Evolutionary conservation across 92 coral and sea anemone species (phyloP).

Genomic region (Zoanthus sociatus): DNA sequence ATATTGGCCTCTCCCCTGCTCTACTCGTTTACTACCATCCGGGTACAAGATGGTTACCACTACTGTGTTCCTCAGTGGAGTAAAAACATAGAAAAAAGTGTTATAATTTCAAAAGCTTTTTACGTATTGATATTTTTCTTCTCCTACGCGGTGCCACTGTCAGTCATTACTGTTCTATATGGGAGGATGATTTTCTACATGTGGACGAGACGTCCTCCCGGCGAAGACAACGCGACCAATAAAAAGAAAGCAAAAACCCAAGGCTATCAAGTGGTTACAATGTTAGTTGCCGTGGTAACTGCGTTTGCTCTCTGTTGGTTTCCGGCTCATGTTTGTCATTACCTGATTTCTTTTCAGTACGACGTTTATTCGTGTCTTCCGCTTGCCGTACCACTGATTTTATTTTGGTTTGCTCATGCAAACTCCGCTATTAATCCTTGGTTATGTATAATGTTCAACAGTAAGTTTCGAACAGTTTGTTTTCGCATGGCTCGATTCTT

Average conservation of each 20-base stretch:
- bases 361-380: constrained; percentile 42
- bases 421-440: constrained; percentile 46
- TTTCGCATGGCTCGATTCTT: neutral
- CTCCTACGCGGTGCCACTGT: constrained; percentile 9
- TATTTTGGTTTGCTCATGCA: constrained; percentile 46
- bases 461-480: constrained; percentile 22
- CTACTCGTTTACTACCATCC: constrained; percentile 3
- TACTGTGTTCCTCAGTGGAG: constrained; percentile 35
- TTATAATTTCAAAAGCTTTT: neutral
- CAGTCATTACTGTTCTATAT: constrained; percentile 16
- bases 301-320: constrained; percentile 40
- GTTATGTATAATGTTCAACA: constrained; percentile 34
- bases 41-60: neutral
- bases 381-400: neutral
- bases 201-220: constrained; percentile 44
- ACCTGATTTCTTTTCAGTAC: constrained; percentile 39
- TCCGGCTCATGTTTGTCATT: constrained; percentile 40
- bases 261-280: constrained; percentile 23
- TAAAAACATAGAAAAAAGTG: neutral
- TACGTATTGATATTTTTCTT: constrained; percentile 1
- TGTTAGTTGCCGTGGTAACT: constrained; percentile 46
- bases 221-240: constrained; percentile 31
- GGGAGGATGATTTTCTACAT: constrained; percentile 33
- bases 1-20: constrained; percentile 31
- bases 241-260: constrained; percentile 22